Evolutionary conservation across 2,888 invertebrate species (phyloP).

Genomic region (Drosophila paramelanica): DNA sequence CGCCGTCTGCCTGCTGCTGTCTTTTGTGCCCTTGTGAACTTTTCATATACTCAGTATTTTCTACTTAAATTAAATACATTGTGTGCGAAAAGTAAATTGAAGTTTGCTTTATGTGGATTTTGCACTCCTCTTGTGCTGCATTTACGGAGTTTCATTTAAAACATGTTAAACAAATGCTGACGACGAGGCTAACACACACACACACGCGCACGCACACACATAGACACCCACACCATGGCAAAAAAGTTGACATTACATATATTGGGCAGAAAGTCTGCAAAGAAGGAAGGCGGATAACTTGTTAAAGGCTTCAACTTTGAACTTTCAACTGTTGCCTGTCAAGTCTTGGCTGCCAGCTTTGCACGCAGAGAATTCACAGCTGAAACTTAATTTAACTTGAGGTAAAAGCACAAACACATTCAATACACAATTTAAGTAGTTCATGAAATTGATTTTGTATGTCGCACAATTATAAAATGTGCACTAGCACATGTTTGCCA

Average conservation of each 20-base stretch:
- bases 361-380: slow-evolving; percentile 7
- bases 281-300: slow-evolving; percentile 11
- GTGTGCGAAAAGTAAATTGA: slow-evolving; percentile 77
- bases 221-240: slow-evolving; percentile 3
- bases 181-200: slow-evolving; percentile 36
- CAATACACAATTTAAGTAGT: slow-evolving; percentile 25
- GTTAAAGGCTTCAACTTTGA: slow-evolving; percentile 52
- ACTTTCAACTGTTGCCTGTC: slow-evolving; percentile 56
- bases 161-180: slow-evolving; percentile 62
- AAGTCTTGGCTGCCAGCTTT: slow-evolving; percentile 15
- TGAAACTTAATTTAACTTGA: slow-evolving; percentile 7
- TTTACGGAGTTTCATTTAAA: slow-evolving; percentile 58
- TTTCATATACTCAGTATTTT: slow-evolving; percentile 64
- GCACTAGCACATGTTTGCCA: neutral
- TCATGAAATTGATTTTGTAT: slow-evolving; percentile 22
- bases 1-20: slow-evolving; percentile 22
- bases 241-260: slow-evolving; percentile 52
- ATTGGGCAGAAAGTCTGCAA: slow-evolving; percentile 5
- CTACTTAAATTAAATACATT: slow-evolving; percentile 79
- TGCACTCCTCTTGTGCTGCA: slow-evolving; percentile 43
- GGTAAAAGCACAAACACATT: slow-evolving; percentile 19
- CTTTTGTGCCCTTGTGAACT: slow-evolving; percentile 64
- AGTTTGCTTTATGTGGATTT: slow-evolving; percentile 73
- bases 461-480: neutral
- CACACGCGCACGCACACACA: slow-evolving; percentile 1